A percentile compares a stretch with the other conserved stretches of the same genome.
Conservation (phyloP, 2,888 invertebrate genomes). For the Idaea dimidiata region DNA sequence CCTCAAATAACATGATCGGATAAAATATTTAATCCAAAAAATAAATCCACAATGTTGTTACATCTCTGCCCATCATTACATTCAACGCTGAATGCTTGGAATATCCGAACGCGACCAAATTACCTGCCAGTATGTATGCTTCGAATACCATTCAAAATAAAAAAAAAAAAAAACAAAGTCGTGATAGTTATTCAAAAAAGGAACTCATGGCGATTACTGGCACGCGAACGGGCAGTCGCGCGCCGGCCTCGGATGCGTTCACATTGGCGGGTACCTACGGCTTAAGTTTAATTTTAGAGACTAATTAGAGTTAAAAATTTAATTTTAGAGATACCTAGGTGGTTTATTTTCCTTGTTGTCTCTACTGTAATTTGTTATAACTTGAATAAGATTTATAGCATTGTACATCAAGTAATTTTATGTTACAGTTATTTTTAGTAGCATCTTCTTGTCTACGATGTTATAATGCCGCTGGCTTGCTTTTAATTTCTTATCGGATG, state of each 20-base stretch:
- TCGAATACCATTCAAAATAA: conserved; percentile 63
- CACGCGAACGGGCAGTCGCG: conserved; percentile 78
- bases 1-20: background rate
- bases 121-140: conserved; percentile 64
- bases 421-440: too few relatives aligned
- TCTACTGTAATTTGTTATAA: background rate
- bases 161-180: conserved; percentile 73
- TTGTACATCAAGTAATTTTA: background rate
- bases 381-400: background rate
- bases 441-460: background rate
- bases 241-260: conserved; percentile 56
- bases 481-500: background rate
- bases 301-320: too few relatives aligned
- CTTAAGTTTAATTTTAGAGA: conserved; percentile 16
- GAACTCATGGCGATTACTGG: conserved; percentile 76
- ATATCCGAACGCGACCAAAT: conserved; percentile 67
- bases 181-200: conserved; percentile 79
- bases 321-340: too few relatives aligned
- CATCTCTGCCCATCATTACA: conserved; percentile 17
- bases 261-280: conserved; percentile 42
- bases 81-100: conserved; percentile 53
- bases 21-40: background rate
- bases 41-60: conserved; percentile 4
- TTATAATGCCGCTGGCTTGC: background rate
- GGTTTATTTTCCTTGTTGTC: background rate